Base-by-base conservation (phyloP, 2,888 invertebrate species). In the Hoplodrina blanda region DNA sequence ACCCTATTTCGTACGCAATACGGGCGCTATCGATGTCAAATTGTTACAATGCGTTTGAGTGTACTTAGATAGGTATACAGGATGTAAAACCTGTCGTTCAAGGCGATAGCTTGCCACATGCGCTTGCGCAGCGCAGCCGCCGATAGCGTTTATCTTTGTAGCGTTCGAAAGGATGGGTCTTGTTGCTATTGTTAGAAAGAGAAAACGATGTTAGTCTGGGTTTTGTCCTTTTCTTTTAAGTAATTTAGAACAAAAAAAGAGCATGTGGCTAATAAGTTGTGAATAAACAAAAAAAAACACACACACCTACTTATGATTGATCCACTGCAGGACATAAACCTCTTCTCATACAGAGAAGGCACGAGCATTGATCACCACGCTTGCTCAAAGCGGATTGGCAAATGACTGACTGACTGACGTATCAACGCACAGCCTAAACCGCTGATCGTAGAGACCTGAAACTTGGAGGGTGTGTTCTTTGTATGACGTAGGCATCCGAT, bases 31-130 rank as follows among this genome's bases (percentile, higher is more conserved):
- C 19, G 19, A 50, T 19, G 19, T 4, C 8, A 50, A 19, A 50
- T 19, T 50, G 20, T 20, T 62, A 7, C 8, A 33, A 7, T 13
- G 50, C 37, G 15, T 73, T 19, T 37, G 19, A 50, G n/a, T 0
- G 46, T 57, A 57, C 46, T 46, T 50, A 17, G 17, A 4, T 46
- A 46, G 1, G 33, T 44, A 52, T 56, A 76, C 73, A 76, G 69
- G 73, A 73, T 73, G 76, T 73, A 56, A 69, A 73, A 73, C 73
- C 76, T 76, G 73, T 73, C 76, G 69, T 73, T 73, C 76, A 56
- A 73, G 76, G 73, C 60, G 55, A 73, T 61, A 55, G 30, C 44
- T 59, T 70, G 70, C 15, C 25, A 13, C 19, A 46, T 46, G 60
- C 17, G 55, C 76, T 33, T 50, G 73, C 59, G 59, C 70, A 71